Percentiles rank a stretch among this genome's conserved stretches.
Evolutionary conservation across 2,113 vertebrate species (phyloP).

Genomic region (Leiothrix lutea): DNA sequence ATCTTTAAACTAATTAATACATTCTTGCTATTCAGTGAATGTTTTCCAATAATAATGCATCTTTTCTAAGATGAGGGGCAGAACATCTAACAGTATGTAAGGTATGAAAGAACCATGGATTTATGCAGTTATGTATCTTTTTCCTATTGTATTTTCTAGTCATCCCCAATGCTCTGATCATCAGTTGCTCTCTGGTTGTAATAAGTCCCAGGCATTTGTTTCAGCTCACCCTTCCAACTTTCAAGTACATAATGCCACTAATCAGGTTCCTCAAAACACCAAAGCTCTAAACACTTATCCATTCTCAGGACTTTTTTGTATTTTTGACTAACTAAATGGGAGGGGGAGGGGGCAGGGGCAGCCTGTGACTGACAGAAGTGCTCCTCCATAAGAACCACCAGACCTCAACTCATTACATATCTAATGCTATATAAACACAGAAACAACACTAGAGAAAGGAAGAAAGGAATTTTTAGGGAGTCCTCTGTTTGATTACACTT

Average conservation of each 20-base stretch:
- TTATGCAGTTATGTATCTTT: neutral
- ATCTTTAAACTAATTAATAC: neutral
- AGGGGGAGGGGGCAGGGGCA: fast-evolving
- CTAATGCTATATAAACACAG: neutral
- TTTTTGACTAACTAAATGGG: neutral
- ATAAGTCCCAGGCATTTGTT: neutral
- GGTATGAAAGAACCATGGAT: neutral
- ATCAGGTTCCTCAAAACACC: neutral
- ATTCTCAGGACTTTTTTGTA: neutral
- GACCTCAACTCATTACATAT: neutral
- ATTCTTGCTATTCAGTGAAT: neutral
- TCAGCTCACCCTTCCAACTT: neutral
- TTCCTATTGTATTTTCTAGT: neutral
- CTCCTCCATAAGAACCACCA: neutral
- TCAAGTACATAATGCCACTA: neutral
- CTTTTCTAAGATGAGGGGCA: neutral
- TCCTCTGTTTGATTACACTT: neutral
- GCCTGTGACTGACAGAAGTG: neutral
- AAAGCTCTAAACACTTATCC: neutral
- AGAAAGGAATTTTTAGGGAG: neutral
- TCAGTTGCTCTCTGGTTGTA: neutral
- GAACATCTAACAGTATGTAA: neutral
- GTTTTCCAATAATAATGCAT: neutral
- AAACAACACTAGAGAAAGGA: neutral
- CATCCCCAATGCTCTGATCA: neutral